Conservation (phyloP, 35 echinoderm and acorn worm genomes). For the Stichopus chloronotus region DNA sequence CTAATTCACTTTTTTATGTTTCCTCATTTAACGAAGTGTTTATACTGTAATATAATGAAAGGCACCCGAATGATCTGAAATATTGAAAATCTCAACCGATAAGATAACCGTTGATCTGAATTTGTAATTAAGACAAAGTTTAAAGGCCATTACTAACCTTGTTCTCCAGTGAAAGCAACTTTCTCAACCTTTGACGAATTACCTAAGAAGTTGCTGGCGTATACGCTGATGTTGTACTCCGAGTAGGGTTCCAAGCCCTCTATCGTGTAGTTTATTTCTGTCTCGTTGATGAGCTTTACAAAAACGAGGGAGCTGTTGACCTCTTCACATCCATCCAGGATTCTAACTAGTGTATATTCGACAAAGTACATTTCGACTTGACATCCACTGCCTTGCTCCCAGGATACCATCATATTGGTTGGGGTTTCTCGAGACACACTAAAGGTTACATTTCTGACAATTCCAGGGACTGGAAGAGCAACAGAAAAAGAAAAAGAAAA, state of each 20-base stretch:
- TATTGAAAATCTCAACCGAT: too few relatives aligned
- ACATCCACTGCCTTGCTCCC: neutral
- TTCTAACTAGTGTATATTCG: neutral
- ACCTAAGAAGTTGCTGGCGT: neutral
- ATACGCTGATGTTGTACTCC: neutral
- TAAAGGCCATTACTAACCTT: neutral
- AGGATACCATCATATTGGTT: neutral
- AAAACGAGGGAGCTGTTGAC: neutral
- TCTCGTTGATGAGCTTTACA: neutral
- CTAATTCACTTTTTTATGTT: too few relatives aligned
- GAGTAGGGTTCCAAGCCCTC: constrained; percentile 28
- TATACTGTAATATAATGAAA: too few relatives aligned
- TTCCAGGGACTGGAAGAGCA: neutral
- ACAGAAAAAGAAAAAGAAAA: neutral
- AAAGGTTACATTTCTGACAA: neutral
- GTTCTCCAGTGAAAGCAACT: constrained; percentile 32
- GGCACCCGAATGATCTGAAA: too few relatives aligned
- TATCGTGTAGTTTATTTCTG: neutral
- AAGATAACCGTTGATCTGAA: too few relatives aligned
- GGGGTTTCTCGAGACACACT: neutral
- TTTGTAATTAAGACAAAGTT: too few relatives aligned
- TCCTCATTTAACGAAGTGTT: too few relatives aligned
- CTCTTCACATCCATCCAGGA: constrained; percentile 14
- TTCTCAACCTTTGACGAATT: constrained; percentile 34
- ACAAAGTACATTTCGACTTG: neutral